A percentile compares a stretch with the other conserved stretches of the same genome.
phyloP scores from a whole-genome alignment of 2,113 vertebrate species.

The Amazona guildingii region DNA sequence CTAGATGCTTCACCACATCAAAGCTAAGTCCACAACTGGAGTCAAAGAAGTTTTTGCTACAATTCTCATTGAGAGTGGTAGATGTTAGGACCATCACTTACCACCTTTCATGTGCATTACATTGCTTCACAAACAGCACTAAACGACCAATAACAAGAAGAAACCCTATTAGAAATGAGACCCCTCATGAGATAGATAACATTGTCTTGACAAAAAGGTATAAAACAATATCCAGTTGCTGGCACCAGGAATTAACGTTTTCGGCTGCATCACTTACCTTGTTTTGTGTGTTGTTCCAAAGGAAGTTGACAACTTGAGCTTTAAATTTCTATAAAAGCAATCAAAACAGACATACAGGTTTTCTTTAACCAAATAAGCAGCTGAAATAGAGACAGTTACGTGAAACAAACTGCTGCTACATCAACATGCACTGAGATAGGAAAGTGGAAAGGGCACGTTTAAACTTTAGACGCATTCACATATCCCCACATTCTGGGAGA shows the following conservation, averaged over 20 bases:
- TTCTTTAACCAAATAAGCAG: not conserved
- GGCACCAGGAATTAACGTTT: not conserved
- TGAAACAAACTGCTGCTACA: not conserved
- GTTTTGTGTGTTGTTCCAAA: constrained; percentile 87
- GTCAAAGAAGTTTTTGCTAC: not conserved
- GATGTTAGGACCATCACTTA: not conserved
- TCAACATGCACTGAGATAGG: not conserved
- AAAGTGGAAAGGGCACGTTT: not conserved
- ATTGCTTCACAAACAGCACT: not conserved
- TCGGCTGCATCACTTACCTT: constrained; percentile 72
- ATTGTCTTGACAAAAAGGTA: not conserved
- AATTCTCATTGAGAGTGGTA: not conserved
- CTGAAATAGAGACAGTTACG: not conserved
- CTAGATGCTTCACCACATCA: not conserved
- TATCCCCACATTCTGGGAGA: not conserved
- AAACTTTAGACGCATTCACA: not conserved
- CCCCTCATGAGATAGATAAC: not conserved
- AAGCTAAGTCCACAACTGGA: not conserved
- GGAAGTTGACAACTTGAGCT: constrained; percentile 83
- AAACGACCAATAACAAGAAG: not conserved
- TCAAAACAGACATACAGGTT: not conserved
- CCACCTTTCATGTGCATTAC: not conserved
- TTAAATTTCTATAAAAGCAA: constrained; percentile 84
- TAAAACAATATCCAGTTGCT: not conserved
- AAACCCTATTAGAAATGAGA: not conserved